A percentile compares a stretch with the other conserved stretches of the same genome.
Evolutionary conservation across 2,113 vertebrate genomes (phyloP).

Genomic region (Atractosteus spatula): DNA sequence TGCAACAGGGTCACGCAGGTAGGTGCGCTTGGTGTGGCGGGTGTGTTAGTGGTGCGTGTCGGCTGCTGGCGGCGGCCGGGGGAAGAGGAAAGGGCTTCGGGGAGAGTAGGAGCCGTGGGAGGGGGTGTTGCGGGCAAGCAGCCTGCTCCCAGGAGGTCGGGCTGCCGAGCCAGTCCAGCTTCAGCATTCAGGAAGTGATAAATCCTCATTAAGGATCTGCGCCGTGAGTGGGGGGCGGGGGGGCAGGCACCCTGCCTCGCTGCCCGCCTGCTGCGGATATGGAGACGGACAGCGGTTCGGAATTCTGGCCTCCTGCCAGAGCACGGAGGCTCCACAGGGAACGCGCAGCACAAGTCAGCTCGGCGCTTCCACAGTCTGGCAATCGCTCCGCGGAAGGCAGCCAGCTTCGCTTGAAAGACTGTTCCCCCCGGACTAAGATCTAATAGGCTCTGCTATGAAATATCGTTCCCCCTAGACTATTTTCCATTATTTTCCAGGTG

Average conservation of each 20-base stretch:
- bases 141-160: too few species aligned
- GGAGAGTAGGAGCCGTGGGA: conserved; percentile 40
- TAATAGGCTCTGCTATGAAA: too few species aligned
- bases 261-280: background rate
- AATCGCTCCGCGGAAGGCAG: too few species aligned
- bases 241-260: background rate
- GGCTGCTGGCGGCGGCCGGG: conserved; percentile 21
- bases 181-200: conserved; percentile 65
- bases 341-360: too few species aligned
- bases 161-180: conserved; percentile 36
- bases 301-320: too few species aligned
- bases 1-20: background rate
- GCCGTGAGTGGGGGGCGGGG: conserved; percentile 14
- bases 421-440: too few species aligned
- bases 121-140: conserved; percentile 26
- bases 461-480: too few species aligned
- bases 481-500: too few species aligned
- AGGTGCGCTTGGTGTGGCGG: background rate
- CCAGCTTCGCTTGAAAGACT: too few species aligned
- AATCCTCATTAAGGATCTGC: conserved; percentile 57
- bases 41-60: background rate
- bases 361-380: too few species aligned
- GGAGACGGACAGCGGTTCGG: background rate
- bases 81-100: background rate
- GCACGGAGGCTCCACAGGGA: too few species aligned